phyloP scores from a whole-genome alignment of 2,888 invertebrate species.

The Ichneumon xanthorius region DNA sequence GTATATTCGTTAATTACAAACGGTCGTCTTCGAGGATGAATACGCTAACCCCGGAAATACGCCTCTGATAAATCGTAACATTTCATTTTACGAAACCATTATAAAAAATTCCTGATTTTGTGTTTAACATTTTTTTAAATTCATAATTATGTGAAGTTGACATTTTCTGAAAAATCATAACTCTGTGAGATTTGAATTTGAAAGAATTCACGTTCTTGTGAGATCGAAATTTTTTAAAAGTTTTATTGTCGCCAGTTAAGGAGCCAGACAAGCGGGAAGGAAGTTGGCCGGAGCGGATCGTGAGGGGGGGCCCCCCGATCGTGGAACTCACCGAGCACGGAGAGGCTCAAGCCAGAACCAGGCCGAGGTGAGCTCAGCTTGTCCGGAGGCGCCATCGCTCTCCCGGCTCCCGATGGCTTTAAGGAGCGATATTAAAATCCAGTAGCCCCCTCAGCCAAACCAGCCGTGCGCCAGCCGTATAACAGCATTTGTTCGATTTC shows the following conservation, averaged over 20 bases:
- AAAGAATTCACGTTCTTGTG: too few species aligned
- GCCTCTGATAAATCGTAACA: too few species aligned
- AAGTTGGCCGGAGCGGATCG: slow-evolving; percentile 10
- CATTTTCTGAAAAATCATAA: too few species aligned
- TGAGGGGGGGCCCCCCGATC: not conserved
- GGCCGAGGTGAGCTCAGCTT: slow-evolving; percentile 82
- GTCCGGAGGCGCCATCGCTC: slow-evolving; percentile 82
- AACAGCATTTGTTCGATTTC: slow-evolving; percentile 30
- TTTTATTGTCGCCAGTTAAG: not conserved
- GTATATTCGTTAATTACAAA: too few species aligned
- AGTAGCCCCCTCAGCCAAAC: slow-evolving; percentile 39
- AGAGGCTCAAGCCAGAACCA: slow-evolving; percentile 85
- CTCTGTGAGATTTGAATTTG: too few species aligned
- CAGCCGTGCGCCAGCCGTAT: slow-evolving; percentile 15
- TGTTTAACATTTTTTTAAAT: too few species aligned
- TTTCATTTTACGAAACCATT: too few species aligned
- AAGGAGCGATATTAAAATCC: slow-evolving; percentile 57
- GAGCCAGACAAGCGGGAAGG: not conserved
- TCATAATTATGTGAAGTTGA: too few species aligned
- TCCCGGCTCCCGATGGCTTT: slow-evolving; percentile 39
- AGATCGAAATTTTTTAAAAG: too few species aligned
- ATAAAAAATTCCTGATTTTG: too few species aligned
- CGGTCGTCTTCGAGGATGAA: too few species aligned
- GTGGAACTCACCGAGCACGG: slow-evolving; percentile 84
- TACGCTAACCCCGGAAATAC: too few species aligned